Base-by-base conservation (phyloP, 2,888 invertebrate species). In the Ischnura elegans region DNA sequence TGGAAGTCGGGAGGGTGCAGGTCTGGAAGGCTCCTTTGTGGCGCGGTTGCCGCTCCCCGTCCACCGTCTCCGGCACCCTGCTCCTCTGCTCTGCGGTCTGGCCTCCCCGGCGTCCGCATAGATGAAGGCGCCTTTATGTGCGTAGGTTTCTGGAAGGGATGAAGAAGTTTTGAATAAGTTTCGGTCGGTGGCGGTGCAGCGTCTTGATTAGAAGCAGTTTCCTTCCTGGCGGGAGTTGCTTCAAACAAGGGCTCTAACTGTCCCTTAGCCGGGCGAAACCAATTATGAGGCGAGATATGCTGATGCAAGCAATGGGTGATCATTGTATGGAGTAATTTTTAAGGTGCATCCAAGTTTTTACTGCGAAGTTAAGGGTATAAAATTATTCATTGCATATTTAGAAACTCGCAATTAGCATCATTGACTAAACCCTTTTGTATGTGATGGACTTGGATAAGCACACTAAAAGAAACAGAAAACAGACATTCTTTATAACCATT, bases 121-220 rank as follows among this genome's bases (percentile, higher is more conserved):
- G 76, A 76, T 76, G 76, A 76, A 36, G 76, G 76, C 13, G 29
- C 36, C 36, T 76, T 76, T 76, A 76, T 36, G 76, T 8, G 36
- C 76, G 29, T 36, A 29, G 76, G 76, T 76, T 76, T 76, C 76
- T 76, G 76, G 76, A 76, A 76, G 36, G 46, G 90, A 43, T 55
- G 90, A 61, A 51, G 61, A 90, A 90, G 90, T 90, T 90, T 90
- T 90, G 90, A 61, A 90, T 90, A 90, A 90, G 90, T 90, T 90
- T 90, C 25, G 21, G 90, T 61, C 16, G 55, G 61, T 43, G n/a
- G 86, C 86, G 86, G 90, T 66, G 19, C 25, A 55, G 43, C 55
- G 90, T 61, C 90, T 61, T 90, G 90, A 90, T 90, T 61, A 66
- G 90, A 66, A 90, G 61, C 90, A 61, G 43, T 61, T n/a, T 42